phyloP scores from a whole-genome alignment of 2,888 invertebrate genomes.

The Eristalis arbustorum region DNA sequence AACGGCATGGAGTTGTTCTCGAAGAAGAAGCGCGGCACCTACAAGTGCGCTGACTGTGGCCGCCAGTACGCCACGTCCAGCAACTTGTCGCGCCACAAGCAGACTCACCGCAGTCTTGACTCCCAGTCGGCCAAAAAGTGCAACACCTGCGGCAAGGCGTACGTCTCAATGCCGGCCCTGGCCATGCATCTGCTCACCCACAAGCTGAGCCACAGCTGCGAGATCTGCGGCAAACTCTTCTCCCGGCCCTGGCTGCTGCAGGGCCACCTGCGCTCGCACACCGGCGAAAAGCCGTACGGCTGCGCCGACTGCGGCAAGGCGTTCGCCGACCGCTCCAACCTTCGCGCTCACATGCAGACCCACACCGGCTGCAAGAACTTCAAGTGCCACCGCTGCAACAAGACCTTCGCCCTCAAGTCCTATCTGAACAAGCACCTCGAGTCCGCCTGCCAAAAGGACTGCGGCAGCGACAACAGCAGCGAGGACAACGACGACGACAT shows the following conservation, averaged over 20 bases:
- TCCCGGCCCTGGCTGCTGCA: constrained; percentile 96
- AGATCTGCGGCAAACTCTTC: constrained; percentile 96
- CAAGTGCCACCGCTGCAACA: constrained; percentile 92
- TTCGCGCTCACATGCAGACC: constrained; percentile 97
- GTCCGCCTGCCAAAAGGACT: constrained; percentile 89
- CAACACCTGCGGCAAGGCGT: constrained; percentile 96
- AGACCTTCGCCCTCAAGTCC: constrained; percentile 95
- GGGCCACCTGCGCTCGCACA: constrained; percentile 93
- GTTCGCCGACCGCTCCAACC: constrained; percentile 95
- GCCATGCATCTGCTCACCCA: constrained; percentile 97
- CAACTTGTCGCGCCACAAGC: constrained; percentile 93
- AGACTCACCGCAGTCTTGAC: constrained; percentile 95
- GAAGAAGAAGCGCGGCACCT: constrained; percentile 80
- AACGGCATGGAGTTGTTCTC: constrained; percentile 64
- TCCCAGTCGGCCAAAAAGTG: constrained; percentile 97
- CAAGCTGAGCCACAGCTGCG: constrained; percentile 94
- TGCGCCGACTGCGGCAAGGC: constrained; percentile 96
- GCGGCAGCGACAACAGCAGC: constrained; percentile 73
- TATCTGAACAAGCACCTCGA: constrained; percentile 97
- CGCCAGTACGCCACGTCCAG: constrained; percentile 95
- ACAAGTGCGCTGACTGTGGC: constrained; percentile 93
- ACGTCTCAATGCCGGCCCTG: constrained; percentile 98
- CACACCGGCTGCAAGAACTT: constrained; percentile 95
- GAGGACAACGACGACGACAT: constrained; percentile 80
- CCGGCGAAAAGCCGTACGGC: constrained; percentile 96